Conservation (phyloP, 2,797 vertebrate genomes). For the Eidolon dupreanum region DNA sequence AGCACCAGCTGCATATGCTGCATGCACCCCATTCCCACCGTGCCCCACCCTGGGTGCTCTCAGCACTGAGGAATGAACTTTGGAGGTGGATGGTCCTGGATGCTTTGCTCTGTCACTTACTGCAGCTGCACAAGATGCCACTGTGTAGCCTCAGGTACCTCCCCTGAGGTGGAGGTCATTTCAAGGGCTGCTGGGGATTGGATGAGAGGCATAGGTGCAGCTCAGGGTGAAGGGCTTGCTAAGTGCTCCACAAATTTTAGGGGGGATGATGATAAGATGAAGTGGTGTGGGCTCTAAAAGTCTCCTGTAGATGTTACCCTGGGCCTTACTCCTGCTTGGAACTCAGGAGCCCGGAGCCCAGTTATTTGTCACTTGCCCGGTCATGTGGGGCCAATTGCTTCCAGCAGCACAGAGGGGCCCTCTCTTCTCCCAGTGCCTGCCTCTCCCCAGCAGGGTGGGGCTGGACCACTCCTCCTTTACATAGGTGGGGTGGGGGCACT, state of each 20-base stretch:
- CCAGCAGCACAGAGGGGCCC: not conserved
- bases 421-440: fast-evolving
- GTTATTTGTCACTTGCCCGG: not conserved
- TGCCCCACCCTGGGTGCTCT: not conserved
- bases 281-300: not conserved
- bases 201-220: not conserved
- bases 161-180: not conserved
- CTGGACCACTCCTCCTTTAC: not conserved
- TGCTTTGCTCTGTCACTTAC: not conserved
- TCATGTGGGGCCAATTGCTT: not conserved
- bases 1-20: not conserved
- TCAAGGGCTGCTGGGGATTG: not conserved
- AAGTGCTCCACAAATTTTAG: not conserved
- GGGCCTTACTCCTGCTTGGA: not conserved
- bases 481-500: not conserved
- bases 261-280: not conserved
- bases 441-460: fast-evolving
- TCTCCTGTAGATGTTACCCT: not conserved
- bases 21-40: not conserved
- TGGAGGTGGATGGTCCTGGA: not conserved
- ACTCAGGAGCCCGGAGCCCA: not conserved
- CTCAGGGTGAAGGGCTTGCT: not conserved
- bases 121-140: not conserved
- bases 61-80: not conserved
- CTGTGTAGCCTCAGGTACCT: not conserved